Conservation (phyloP, 2,888 invertebrate species). For the Chymomyza procnemis region DNA sequence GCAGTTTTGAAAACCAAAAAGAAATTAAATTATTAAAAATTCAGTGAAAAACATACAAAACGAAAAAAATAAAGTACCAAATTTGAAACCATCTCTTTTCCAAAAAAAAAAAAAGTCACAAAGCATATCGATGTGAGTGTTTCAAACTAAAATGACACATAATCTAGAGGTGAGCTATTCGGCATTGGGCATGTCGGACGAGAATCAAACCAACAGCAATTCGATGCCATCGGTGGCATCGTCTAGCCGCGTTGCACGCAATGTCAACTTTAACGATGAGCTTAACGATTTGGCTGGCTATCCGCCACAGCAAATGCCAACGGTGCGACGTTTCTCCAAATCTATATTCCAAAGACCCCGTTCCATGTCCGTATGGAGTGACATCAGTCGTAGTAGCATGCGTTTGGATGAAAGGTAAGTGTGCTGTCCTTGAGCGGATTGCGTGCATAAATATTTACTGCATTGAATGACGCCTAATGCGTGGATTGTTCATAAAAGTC, state of each 20-base stretch:
- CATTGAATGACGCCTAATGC: not conserved
- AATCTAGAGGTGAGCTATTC: slow-evolving; percentile 78
- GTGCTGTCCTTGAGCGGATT: slow-evolving; percentile 31
- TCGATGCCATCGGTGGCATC: slow-evolving; percentile 76
- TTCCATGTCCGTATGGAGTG: slow-evolving; percentile 93
- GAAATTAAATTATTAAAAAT: slow-evolving; percentile 12
- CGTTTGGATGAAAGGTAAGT: slow-evolving; percentile 81
- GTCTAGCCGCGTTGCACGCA: slow-evolving; percentile 70
- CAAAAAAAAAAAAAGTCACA: not conserved
- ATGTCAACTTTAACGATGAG: slow-evolving; percentile 77
- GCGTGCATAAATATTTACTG: slow-evolving; percentile 30
- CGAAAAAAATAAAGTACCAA: not conserved
- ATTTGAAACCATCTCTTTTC: not conserved
- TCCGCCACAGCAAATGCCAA: slow-evolving; percentile 65
- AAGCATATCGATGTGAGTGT: slow-evolving; percentile 19
- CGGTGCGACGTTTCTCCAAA: slow-evolving; percentile 76
- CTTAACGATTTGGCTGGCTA: slow-evolving; percentile 68
- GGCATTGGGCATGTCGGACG: slow-evolving; percentile 79
- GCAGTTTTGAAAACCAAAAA: not conserved
- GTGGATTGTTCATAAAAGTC: not conserved
- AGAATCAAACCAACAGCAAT: slow-evolving; percentile 75
- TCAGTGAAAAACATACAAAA: not conserved
- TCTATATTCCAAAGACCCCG: slow-evolving; percentile 81
- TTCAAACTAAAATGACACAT: slow-evolving; percentile 71
- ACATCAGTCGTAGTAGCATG: slow-evolving; percentile 90